phyloP scores from a whole-genome alignment of 2,113 vertebrate genomes.

The Callipepla californica region DNA sequence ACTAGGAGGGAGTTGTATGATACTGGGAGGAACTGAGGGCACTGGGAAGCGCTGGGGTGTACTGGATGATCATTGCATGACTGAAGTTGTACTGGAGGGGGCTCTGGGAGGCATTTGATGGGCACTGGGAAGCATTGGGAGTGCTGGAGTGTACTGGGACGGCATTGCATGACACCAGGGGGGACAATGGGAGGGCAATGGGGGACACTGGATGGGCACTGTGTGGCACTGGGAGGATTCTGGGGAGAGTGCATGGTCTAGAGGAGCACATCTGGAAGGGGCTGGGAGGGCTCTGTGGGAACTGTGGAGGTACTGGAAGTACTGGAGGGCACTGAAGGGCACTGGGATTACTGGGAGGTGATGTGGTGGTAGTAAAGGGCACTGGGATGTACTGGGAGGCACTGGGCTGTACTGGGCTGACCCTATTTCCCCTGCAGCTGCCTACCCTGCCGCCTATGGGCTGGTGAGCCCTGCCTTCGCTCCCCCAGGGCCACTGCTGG shows the following conservation, averaged over 20 bases:
- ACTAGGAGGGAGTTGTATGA: too few species aligned
- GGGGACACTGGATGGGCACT: not conserved
- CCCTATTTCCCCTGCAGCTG: constrained; percentile 76
- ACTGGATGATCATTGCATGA: too few species aligned
- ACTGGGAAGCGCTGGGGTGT: too few species aligned
- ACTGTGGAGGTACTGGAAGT: not conserved
- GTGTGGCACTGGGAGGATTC: not conserved
- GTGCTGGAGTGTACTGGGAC: not conserved
- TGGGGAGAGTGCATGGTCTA: too few species aligned
- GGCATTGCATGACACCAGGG: too few species aligned
- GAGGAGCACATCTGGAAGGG: too few species aligned
- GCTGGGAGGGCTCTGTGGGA: not conserved
- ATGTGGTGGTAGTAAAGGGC: too few species aligned
- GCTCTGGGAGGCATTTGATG: not conserved
- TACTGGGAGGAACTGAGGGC: not conserved
- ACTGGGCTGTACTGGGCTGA: not conserved
- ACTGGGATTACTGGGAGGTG: not conserved
- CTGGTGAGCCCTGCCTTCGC: constrained; percentile 89
- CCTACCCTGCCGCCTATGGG: constrained; percentile 91
- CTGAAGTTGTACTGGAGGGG: not conserved
- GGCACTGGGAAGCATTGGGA: too few species aligned
- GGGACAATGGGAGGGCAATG: not conserved
- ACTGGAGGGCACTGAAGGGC: not conserved
- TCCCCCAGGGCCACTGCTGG: constrained; percentile 87
- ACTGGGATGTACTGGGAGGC: too few species aligned